Conservation (phyloP, 1,140 invertebrate genomes). For the Metaphire vulgaris region DNA sequence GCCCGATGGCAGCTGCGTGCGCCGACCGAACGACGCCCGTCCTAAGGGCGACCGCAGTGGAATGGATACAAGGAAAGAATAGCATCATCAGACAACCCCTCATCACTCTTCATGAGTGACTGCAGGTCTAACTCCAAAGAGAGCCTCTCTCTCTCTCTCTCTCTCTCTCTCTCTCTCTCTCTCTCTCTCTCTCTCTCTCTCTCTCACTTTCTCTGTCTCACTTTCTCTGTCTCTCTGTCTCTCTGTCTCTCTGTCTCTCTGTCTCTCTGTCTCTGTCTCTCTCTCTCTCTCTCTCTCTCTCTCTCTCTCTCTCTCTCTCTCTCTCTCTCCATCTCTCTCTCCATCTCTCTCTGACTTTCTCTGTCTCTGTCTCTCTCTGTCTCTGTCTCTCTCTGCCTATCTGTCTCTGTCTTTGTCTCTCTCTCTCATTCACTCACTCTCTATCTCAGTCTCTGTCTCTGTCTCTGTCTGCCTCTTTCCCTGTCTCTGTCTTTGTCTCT, state of each 20-base stretch:
- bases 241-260: conserved; percentile 15
- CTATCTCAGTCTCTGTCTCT: no score
- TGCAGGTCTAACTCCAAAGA: no score
- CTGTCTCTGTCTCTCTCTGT: background rate
- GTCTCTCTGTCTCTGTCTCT: conserved; percentile 8
- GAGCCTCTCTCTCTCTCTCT: conserved; percentile 21
- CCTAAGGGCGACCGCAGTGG: no score
- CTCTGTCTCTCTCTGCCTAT: conserved; percentile 14
- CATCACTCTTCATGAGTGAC: no score
- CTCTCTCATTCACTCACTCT: no score
- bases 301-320: conserved; percentile 17
- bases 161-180: conserved; percentile 15
- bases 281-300: conserved; percentile 22
- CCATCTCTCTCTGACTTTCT: background rate
- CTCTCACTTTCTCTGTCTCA: conserved; percentile 18
- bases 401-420: no score
- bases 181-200: conserved; percentile 24
- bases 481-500: no score
- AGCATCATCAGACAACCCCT: no score
- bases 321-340: background rate
- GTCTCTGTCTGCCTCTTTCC: no score
- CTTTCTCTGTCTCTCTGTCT: conserved; percentile 11
- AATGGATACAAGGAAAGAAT: no score
- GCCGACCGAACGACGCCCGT: no score
- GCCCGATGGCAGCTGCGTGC: no score